Evolutionary conservation across 2,797 vertebrate species (phyloP).

Genomic region (Myoxocephalus aenaeus): DNA sequence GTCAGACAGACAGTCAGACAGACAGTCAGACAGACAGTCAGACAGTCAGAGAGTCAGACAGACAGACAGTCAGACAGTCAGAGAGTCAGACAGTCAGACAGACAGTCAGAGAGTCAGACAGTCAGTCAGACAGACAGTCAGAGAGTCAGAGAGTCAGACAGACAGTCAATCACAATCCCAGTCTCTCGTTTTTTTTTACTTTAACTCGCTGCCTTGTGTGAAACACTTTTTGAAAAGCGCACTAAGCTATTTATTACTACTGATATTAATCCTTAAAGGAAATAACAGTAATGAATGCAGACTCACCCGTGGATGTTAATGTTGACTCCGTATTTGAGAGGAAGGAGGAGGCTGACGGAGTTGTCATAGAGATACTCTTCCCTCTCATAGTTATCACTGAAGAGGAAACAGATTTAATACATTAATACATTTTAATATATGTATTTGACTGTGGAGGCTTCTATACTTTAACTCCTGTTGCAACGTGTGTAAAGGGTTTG

Average conservation of each 20-base stretch:
- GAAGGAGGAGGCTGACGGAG: constrained; percentile 78
- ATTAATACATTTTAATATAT: not conserved
- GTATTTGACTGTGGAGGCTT: not conserved
- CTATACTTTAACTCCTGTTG: not conserved
- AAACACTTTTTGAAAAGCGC: not conserved
- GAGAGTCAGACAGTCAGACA: constrained; percentile 11
- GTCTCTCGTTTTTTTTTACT: not conserved
- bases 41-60: constrained; percentile 11
- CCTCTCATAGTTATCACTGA: constrained; percentile 89
- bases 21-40: constrained; percentile 16
- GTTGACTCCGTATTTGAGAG: constrained; percentile 89
- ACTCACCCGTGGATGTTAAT: constrained; percentile 90
- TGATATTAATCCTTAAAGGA: not conserved
- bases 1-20: constrained; percentile 19
- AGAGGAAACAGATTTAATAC: constrained; percentile 32
- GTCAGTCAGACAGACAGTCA: too few relatives aligned
- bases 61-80: constrained; percentile 19
- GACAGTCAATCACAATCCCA: too few relatives aligned
- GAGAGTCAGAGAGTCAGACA: too few relatives aligned
- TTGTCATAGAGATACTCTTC: constrained; percentile 83
- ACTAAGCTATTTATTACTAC: not conserved
- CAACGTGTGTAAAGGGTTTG: not conserved
- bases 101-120: too few relatives aligned
- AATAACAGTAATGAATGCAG: not conserved
- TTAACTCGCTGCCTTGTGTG: not conserved